Evolutionary conservation across 1,140 invertebrate species (phyloP).

Genomic region (Drosophila micromelanica): DNA sequence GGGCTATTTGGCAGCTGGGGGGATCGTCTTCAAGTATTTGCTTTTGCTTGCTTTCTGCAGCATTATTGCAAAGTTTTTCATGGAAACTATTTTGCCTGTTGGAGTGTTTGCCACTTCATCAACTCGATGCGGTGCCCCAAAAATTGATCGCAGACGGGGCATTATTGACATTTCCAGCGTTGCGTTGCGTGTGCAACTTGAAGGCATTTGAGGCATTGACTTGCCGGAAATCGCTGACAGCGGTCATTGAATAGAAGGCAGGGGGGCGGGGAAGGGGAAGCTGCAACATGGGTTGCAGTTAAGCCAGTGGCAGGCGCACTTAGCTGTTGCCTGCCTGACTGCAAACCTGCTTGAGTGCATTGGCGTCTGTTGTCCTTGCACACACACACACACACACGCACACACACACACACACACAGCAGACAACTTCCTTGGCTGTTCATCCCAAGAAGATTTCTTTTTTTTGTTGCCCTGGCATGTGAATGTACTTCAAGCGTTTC

Average conservation of each 20-base stretch:
- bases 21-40: slow-evolving; percentile 24
- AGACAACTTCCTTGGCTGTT: slow-evolving; percentile 62
- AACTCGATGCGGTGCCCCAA: slow-evolving; percentile 22
- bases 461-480: slow-evolving; percentile 67
- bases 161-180: slow-evolving; percentile 40
- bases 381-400: slow-evolving; percentile 6
- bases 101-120: slow-evolving; percentile 44
- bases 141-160: slow-evolving; percentile 26
- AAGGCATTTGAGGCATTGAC: slow-evolving; percentile 31
- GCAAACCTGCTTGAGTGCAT: slow-evolving; percentile 69
- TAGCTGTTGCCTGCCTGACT: slow-evolving; percentile 23
- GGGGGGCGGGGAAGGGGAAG: not conserved
- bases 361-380: slow-evolving; percentile 79
- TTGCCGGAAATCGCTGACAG: slow-evolving; percentile 21
- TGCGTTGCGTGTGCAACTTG: slow-evolving; percentile 35
- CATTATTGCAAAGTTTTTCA: slow-evolving; percentile 27
- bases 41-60: slow-evolving; percentile 15
- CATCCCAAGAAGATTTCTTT: slow-evolving; percentile 46
- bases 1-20: not conserved
- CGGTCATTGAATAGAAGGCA: not conserved
- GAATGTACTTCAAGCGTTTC: slow-evolving; percentile 82
- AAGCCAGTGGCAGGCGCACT: slow-evolving; percentile 31
- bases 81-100: slow-evolving; percentile 34
- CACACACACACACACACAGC: too few species aligned
- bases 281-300: not conserved